Evolutionary conservation across 2,113 vertebrate genomes (phyloP), one percentile per base, ranked within the genome.

Genomic region (Actinemys pallida): DNA sequence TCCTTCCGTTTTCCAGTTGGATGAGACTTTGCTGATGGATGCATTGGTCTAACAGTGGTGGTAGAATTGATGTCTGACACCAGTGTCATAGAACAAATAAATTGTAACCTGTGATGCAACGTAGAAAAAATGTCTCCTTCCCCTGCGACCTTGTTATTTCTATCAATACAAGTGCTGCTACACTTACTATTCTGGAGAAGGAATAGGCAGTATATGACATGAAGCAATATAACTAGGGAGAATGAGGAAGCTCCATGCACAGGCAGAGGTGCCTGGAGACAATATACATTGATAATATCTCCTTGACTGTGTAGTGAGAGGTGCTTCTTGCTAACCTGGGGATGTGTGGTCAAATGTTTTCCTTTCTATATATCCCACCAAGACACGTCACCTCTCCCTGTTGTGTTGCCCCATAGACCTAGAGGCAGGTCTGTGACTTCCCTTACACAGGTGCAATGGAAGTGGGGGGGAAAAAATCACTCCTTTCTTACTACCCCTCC

Each of bases 381-480:
- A n/a, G 62, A 31, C 2, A 62, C 16, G 50, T 24, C 12, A 45
- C 35, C 39, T 24, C 27, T 88, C 22, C 57, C 65, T 50, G 79
- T 4, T 10, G 16, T 62, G 35, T 42, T 50, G 56, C 22, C 49
- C 29, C 20, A 57, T 53, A 53, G 76, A n/a, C 47, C 79, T 53
- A 80, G 13, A 92, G 8, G 69, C 8, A 90, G 86, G 81, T 52
- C 76, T 3, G 78, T 2, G 78, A 62, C 29, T 62, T 13, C 27
- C 57, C 27, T 59, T 53, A 81, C 42, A 45, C 1, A 80, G 1
- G 3, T 45, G 1, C 1, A 87, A 47, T 6, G 1, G 2, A 54
- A 81, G 87, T 84, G 90, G 45, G 6, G 45, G 7, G 45, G 45
- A 7, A 87, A 87, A 65, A 83, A 91, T 4, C 10, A 1, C 80